A percentile compares a stretch with the other conserved stretches of the same genome.
These are phyloP conservation scores for Aeoliscus strigatus DNA, from an alignment of 2,797 vertebrate genomes.

Conservation along the genomic window DNA sequence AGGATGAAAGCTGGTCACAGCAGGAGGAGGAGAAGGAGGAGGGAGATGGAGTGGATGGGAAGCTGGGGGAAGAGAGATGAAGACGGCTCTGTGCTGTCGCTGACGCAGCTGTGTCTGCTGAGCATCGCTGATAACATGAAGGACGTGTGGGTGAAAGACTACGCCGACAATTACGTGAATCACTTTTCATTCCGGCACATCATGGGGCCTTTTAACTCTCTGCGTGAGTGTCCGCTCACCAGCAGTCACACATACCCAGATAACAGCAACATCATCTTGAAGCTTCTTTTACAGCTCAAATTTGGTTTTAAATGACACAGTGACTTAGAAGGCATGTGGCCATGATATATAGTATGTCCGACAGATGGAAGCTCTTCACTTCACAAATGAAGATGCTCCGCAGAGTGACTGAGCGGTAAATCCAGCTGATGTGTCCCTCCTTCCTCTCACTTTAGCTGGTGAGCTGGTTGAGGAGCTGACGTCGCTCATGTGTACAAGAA, in stretches of 20 bases:
- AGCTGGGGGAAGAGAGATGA: slow-evolving; percentile 18
- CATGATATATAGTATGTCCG: too few relatives aligned
- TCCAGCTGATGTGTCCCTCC: neutral
- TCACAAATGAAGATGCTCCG: too few relatives aligned
- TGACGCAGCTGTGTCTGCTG: slow-evolving; percentile 73
- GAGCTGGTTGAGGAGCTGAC: slow-evolving; percentile 77
- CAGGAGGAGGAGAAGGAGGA: slow-evolving; percentile 9
- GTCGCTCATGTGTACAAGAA: slow-evolving; percentile 62
- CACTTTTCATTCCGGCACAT: slow-evolving; percentile 79
- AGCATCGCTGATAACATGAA: slow-evolving; percentile 81
- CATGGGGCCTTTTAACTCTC: slow-evolving; percentile 81
- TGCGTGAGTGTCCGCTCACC: slow-evolving; percentile 70
- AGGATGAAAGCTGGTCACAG: slow-evolving; percentile 2
- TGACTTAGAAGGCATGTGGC: too few relatives aligned
- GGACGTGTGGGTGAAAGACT: slow-evolving; percentile 80
- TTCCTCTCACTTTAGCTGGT: slow-evolving; percentile 43
- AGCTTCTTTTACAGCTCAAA: too few relatives aligned
- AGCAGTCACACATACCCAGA: neutral
- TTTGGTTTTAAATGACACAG: too few relatives aligned
- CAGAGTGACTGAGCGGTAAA: neutral
- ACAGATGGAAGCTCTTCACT: too few relatives aligned
- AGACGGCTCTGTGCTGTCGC: slow-evolving; percentile 24
- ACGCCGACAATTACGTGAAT: slow-evolving; percentile 79
- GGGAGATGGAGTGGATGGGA: slow-evolving; percentile 1
- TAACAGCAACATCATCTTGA: neutral